Conservation (phyloP, 30 jellyfish, hydroid and myxozoan genomes). For the Nemopilema nomurai region DNA sequence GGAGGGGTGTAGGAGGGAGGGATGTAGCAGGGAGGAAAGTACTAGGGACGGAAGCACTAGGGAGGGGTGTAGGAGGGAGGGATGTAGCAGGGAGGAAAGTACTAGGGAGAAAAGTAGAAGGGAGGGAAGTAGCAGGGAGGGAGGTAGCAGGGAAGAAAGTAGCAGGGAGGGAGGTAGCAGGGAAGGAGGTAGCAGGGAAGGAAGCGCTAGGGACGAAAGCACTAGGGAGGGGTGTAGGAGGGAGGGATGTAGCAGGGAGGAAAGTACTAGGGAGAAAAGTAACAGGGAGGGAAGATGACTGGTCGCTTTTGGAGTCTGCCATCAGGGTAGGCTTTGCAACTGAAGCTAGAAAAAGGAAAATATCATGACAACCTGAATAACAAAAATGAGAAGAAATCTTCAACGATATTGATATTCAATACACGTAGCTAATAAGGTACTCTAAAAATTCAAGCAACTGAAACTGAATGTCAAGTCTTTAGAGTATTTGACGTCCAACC, state of each 20-base stretch:
- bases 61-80: neutral
- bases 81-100: neutral
- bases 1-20: neutral
- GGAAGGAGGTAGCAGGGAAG: neutral
- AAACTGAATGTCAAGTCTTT: too few relatives aligned
- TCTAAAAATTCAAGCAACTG: too few relatives aligned
- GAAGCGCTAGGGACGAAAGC: too few relatives aligned
- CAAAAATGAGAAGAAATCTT: too few relatives aligned
- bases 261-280: neutral
- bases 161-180: neutral
- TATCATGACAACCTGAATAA: too few relatives aligned
- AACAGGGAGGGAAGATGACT: neutral
- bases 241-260: neutral
- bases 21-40: neutral
- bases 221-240: neutral
- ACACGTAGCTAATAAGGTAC: too few relatives aligned
- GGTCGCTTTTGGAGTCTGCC: neutral
- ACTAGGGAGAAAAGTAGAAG: neutral
- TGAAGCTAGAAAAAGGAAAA: neutral
- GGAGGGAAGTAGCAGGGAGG: neutral
- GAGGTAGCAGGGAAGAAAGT: neutral
- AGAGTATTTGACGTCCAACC: too few relatives aligned
- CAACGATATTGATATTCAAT: too few relatives aligned
- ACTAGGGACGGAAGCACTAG: neutral
- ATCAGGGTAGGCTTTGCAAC: neutral